Percentiles rank a stretch among this genome's conserved stretches.
Conservation (phyloP, 2,113 vertebrate genomes). For the Oenanthe melanoleuca region DNA sequence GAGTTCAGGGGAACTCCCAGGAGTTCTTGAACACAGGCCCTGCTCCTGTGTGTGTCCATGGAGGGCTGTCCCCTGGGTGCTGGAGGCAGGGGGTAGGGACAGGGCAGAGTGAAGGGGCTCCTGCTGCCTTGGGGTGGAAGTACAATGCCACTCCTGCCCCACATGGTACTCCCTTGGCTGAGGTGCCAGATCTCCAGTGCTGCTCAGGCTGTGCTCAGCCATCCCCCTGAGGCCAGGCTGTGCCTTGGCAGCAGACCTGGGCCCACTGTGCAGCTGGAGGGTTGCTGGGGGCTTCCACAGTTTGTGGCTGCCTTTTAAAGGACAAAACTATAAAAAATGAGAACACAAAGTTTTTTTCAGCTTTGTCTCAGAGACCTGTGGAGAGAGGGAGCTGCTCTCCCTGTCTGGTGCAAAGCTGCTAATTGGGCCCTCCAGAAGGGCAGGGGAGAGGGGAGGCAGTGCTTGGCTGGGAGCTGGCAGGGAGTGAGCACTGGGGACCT, state of each 20-base stretch:
- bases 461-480: background rate
- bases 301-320: background rate
- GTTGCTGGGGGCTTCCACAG: background rate
- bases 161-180: accelerated
- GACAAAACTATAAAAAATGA: background rate
- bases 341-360: background rate
- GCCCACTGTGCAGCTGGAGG: background rate
- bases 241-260: accelerated
- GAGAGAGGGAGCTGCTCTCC: background rate
- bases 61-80: background rate
- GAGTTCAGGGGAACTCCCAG: accelerated
- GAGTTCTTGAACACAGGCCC: background rate
- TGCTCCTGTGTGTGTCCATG: background rate
- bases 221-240: no score
- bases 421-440: background rate
- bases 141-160: accelerated
- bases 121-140: accelerated
- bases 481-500: background rate
- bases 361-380: background rate
- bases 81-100: background rate
- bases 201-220: background rate
- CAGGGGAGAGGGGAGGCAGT: background rate
- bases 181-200: background rate
- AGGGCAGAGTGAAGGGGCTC: background rate
- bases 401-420: background rate